Percentiles rank a stretch among this genome's conserved stretches.
phyloP scores from a whole-genome alignment of 2,797 vertebrate species.

The Chrysocyon brachyurus region DNA sequence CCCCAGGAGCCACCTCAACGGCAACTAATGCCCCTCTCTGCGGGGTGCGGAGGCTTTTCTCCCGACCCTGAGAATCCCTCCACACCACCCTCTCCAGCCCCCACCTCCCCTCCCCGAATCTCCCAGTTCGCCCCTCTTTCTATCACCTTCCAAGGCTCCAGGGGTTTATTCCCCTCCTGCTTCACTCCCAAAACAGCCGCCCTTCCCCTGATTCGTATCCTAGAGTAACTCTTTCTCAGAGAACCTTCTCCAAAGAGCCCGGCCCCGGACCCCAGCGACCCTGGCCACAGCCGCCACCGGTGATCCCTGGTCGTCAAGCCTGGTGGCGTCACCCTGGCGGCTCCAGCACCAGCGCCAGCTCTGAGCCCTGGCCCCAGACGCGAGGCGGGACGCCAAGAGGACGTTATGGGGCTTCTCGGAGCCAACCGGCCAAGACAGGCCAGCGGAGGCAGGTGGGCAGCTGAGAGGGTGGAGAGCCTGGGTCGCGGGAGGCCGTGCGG shows the following conservation, averaged over 20 bases:
- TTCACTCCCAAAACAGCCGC: no score
- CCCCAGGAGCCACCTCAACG: not conserved
- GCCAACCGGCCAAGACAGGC: not conserved
- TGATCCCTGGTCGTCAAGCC: not conserved
- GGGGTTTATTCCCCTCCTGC: not conserved
- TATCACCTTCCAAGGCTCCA: not conserved
- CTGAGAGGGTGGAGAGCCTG: not conserved
- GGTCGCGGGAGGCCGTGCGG: fast-evolving
- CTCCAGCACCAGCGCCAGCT: not conserved
- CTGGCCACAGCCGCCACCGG: not conserved
- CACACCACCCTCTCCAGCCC: not conserved
- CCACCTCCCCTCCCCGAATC: not conserved
- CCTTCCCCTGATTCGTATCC: not conserved
- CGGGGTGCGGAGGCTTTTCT: not conserved
- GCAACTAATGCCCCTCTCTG: not conserved
- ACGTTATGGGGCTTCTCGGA: not conserved
- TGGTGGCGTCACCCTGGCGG: fast-evolving
- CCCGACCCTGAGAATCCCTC: not conserved
- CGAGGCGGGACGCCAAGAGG: not conserved
- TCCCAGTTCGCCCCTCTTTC: not conserved
- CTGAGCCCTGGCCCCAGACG: not conserved
- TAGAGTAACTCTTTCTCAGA: not conserved
- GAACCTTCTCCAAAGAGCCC: not conserved
- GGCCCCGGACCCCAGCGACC: fast-evolving
- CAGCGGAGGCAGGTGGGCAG: not conserved